Base-by-base conservation (phyloP, 2,888 invertebrate genomes). In the Mesorhabditis belari region DNA sequence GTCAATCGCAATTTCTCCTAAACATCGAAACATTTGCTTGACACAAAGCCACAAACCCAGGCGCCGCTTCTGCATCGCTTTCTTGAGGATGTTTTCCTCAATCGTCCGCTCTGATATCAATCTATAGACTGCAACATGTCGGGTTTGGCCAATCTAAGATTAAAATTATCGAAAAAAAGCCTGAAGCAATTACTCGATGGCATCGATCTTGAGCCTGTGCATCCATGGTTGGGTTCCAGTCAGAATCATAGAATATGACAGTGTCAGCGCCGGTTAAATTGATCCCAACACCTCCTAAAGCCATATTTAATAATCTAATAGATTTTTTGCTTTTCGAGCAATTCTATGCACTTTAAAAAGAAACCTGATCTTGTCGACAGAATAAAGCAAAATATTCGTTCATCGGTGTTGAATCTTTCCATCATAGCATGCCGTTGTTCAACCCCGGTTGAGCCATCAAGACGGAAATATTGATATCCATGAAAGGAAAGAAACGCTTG, bases 221-320 rank as follows among this genome's bases (percentile, higher is more conserved):
- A 85, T 98, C 98, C 95, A 98, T 96, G 4, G 95, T 96, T 57
- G 96, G 96, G 64, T 76, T 77, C 79, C 79, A 79, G 53, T 79
- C 79, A 66, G 93, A 94, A 85, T 99, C 98, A 84, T 98, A 99
- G 85, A 99, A 98, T 82, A 99, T 90, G 73, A 99, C 96, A 76
- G 93, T 92, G 85, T 99, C 98, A 52, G 98, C 98, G 70, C 96
- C 98, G 29, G 95, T 96, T 73, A 98, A 86, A 86, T 99, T 98
- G 55, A 98, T 91, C 60, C 98, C 96, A 53, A 98, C 89, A 77
- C 96, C 96, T 77, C 96, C 96, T 35, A 35, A 35, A n/a, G n/a
- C n/a, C n/a, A n/a, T n/a, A n/a, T n/a, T n/a, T n/a, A n/a, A n/a
- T n/a, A n/a, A n/a, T n/a, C n/a, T n/a, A n/a, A n/a, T n/a, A n/a